A percentile compares a stretch with the other conserved stretches of the same genome.
These are phyloP conservation scores for Conchocele bisecta DNA, from an alignment of 2,888 invertebrate species.

Conservation along the genomic window DNA sequence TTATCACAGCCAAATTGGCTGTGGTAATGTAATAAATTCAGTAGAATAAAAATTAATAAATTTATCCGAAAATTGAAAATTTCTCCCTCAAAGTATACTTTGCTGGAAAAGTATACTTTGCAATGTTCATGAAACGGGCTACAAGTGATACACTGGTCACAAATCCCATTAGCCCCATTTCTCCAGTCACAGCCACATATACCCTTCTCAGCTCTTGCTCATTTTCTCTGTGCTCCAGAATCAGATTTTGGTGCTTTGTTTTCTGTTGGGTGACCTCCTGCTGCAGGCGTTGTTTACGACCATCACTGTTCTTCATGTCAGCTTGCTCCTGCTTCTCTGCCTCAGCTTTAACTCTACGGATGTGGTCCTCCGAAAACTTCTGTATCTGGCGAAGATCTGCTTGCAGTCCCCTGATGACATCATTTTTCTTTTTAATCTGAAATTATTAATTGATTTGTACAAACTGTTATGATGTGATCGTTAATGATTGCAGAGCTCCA, in stretches of 20 bases:
- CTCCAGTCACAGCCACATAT: conserved; percentile 49
- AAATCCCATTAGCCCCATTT: too few relatives aligned
- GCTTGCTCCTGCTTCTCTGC: conserved; percentile 82
- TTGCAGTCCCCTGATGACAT: conserved; percentile 80
- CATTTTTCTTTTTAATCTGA: conserved; percentile 81
- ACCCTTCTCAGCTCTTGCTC: conserved; percentile 81
- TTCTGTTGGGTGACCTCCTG: conserved; percentile 78
- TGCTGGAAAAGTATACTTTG: too few relatives aligned
- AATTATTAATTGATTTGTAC: background rate
- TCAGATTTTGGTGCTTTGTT: conserved; percentile 77
- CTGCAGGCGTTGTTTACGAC: conserved; percentile 76
- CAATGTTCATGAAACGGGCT: too few relatives aligned
- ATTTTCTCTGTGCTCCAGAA: conserved; percentile 79
- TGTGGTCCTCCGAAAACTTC: conserved; percentile 81
- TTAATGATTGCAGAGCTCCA: too few relatives aligned
- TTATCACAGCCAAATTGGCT: too few relatives aligned
- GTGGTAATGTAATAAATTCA: too few relatives aligned
- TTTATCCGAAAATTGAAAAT: too few relatives aligned
- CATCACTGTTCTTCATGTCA: conserved; percentile 82
- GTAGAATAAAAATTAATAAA: too few relatives aligned
- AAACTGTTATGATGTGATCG: background rate
- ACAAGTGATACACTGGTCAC: too few relatives aligned
- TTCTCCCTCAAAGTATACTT: too few relatives aligned
- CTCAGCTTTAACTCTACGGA: conserved; percentile 79
- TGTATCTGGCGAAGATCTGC: conserved; percentile 81